Base-by-base conservation (phyloP, 1,140 invertebrate genomes). In the Carposina sasakii region DNA sequence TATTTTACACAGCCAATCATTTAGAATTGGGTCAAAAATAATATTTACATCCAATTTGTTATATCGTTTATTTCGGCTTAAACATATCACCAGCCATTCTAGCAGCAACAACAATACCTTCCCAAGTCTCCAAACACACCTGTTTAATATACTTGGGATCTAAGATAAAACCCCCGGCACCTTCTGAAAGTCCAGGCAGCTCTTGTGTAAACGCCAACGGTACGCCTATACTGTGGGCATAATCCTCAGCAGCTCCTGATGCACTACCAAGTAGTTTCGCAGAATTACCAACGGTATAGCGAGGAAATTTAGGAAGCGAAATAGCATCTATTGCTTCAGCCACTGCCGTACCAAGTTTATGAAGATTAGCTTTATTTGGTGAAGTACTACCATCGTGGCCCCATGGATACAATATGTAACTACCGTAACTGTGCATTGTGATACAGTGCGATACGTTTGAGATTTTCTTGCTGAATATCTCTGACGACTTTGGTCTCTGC, bases 51-150 rank as follows among this genome's bases (percentile, higher is more conserved):
- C n/a, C n/a, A n/a, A n/a, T n/a, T n/a, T n/a, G n/a, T n/a, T n/a
- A n/a, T n/a, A n/a, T n/a, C n/a, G n/a, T n/a, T n/a, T 42, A 17
- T 20, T 41, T 41, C 49, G 36, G 23, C n/a, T n/a, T n/a, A n/a
- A 67, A 63, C 13, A 68, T 41, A 31, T 63, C 58, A 17, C 53
- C 57, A 1, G 33, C 33, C 2, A 16, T 10, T 36, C 2, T 36
- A 13, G 9, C 33, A 1, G 13, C 2, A 36, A 2, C 33, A 10
- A 16, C 19, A 36, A 36, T 36, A 16, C 33, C 33, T 16, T 3
- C 33, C 33, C 33, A 36, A 4, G 33, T 36, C 9, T 36, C 33
- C 8, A 16, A 36, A 16, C n/a, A n/a, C 2, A 9, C 33, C 16
- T 36, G 33, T 36, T 10, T 3, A 15, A 13, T 13, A 16, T 16